Conservation (phyloP, 2,797 vertebrate genomes). For the Phoeniculus purpureus region DNA sequence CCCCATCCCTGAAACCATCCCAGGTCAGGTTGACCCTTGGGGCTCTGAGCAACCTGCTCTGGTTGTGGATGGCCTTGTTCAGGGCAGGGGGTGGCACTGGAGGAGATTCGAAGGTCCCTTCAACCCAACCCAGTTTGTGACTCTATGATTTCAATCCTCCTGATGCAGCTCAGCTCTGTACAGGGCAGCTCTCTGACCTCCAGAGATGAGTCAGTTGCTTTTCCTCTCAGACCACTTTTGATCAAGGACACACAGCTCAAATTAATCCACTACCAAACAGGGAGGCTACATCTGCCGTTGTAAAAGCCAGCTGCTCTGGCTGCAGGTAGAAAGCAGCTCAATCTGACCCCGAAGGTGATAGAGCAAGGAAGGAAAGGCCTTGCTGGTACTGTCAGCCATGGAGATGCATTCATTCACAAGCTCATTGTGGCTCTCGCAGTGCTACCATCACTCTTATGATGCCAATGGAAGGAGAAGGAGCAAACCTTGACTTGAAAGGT, state of each 20-base stretch:
- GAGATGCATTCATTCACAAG: neutral
- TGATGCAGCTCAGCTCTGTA: neutral
- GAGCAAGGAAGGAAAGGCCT: neutral
- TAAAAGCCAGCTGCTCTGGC: neutral
- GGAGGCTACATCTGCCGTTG: neutral
- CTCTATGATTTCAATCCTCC: neutral
- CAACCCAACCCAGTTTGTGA: no score
- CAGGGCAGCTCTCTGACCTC: neutral
- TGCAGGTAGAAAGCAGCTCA: neutral
- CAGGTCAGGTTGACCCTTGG: no score
- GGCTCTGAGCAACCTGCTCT: no score
- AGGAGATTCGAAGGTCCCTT: no score
- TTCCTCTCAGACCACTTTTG: neutral
- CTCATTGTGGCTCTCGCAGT: neutral
- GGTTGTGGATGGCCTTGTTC: no score
- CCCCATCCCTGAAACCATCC: neutral
- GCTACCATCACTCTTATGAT: accelerated
- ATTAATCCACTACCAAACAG: neutral
- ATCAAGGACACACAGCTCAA: neutral
- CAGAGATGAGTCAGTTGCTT: neutral
- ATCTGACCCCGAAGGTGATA: neutral
- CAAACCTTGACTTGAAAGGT: neutral
- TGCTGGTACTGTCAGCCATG: no score
- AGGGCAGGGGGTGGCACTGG: no score
- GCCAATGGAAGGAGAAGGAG: neutral